Conservation (phyloP, 2,888 invertebrate genomes). For the Cataglyphis altisquamis region DNA sequence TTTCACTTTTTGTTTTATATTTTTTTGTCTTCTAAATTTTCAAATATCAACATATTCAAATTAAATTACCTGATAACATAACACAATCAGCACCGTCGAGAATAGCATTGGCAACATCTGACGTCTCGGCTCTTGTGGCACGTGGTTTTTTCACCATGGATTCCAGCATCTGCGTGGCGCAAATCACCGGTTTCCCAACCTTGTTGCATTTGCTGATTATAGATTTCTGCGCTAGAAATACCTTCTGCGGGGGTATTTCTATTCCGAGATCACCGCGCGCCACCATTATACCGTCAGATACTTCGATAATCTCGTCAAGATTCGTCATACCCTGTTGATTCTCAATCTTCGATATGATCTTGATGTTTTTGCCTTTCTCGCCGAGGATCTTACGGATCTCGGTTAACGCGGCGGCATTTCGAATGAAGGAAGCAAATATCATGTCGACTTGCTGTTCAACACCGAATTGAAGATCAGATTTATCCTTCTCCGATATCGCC, state of each 20-base stretch:
- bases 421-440: slow-evolving; percentile 99
- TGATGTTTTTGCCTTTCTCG: slow-evolving; percentile 95
- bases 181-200: slow-evolving; percentile 98
- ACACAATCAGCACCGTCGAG: slow-evolving; percentile 99
- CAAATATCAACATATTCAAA: background rate
- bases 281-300: slow-evolving; percentile 99
- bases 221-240: slow-evolving; percentile 98
- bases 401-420: slow-evolving; percentile 94
- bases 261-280: slow-evolving; percentile 99
- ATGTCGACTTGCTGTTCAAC: slow-evolving; percentile 97
- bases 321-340: slow-evolving; percentile 99
- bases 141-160: slow-evolving; percentile 99
- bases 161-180: slow-evolving; percentile 99
- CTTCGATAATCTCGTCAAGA: slow-evolving; percentile 96
- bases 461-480: slow-evolving; percentile 95
- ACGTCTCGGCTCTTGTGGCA: slow-evolving; percentile 98
- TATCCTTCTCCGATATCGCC: slow-evolving; percentile 98
- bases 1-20: background rate
- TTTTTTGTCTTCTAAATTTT: background rate
- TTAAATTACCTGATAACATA: slow-evolving; percentile 92
- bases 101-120: slow-evolving; percentile 99
- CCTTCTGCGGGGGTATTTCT: slow-evolving; percentile 99
- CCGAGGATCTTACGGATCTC: slow-evolving; percentile 96
- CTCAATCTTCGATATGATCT: slow-evolving; percentile 99
- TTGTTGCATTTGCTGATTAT: slow-evolving; percentile 99